These are phyloP conservation scores for Pipistrellus pipistrellus DNA, from an alignment of 2,797 vertebrate species.

Conservation along the genomic window DNA sequence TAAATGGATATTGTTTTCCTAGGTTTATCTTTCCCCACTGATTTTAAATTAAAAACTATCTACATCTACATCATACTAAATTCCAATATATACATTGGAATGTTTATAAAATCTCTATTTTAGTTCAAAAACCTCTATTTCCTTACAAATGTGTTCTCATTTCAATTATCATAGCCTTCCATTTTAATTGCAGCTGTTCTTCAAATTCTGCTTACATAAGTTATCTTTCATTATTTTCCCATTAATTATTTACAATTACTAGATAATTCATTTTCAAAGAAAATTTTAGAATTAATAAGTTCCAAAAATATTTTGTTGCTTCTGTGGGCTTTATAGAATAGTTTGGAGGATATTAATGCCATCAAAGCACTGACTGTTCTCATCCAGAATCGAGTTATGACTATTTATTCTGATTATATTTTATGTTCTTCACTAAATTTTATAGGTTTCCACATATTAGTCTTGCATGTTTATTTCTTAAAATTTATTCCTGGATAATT, in stretches of 20 bases:
- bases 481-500: slow-evolving; percentile 58
- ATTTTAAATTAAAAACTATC: slow-evolving; percentile 9
- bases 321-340: not conserved
- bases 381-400: slow-evolving; percentile 28
- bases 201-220: not conserved
- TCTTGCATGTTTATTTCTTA: slow-evolving; percentile 2
- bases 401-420: slow-evolving; percentile 59
- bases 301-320: not conserved
- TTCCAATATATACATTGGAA: not conserved
- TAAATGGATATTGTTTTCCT: slow-evolving; percentile 5
- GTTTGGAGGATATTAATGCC: not conserved
- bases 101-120: not conserved
- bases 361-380: slow-evolving; percentile 19
- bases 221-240: not conserved
- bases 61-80: not conserved
- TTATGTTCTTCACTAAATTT: slow-evolving; percentile 68
- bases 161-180: not conserved
- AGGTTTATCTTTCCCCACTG: not conserved
- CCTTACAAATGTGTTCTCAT: not conserved
- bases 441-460: slow-evolving; percentile 62
- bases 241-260: not conserved
- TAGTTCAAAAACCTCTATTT: not conserved
- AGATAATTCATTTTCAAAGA: slow-evolving; percentile 7
- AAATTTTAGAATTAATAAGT: slow-evolving; percentile 6
- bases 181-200: not conserved